Conservation (phyloP, 2,113 vertebrate species). For the Scomber colias region DNA sequence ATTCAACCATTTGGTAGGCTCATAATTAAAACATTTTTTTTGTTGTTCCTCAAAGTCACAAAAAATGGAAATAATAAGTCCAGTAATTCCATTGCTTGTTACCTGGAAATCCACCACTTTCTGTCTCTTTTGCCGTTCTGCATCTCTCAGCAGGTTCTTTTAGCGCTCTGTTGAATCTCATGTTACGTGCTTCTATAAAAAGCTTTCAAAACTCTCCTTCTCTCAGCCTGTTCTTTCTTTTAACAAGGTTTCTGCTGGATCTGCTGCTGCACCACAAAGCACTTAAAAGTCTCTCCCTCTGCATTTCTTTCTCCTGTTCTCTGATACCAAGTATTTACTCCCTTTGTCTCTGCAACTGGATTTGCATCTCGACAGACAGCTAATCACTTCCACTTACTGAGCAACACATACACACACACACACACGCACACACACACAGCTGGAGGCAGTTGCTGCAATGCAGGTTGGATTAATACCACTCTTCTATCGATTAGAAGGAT, state of each 20-base stretch:
- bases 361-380: slow-evolving; percentile 16
- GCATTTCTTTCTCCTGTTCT: background rate
- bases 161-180: slow-evolving; percentile 20
- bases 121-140: background rate
- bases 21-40: no score
- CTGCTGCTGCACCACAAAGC: background rate
- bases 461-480: slow-evolving; percentile 54
- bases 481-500: slow-evolving; percentile 57
- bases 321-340: slow-evolving; percentile 23
- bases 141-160: slow-evolving; percentile 1
- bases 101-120: background rate
- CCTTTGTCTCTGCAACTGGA: slow-evolving; percentile 10
- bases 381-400: slow-evolving; percentile 28
- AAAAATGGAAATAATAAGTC: background rate
- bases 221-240: background rate
- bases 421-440: slow-evolving; percentile 4
- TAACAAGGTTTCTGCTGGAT: slow-evolving; percentile 9
- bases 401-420: slow-evolving; percentile 22
- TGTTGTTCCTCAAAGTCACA: background rate
- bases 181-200: slow-evolving; percentile 14
- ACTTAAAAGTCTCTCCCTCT: background rate
- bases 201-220: slow-evolving; percentile 3
- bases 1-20: no score
- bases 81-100: background rate
- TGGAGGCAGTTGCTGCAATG: slow-evolving; percentile 48